A percentile compares a stretch with the other conserved stretches of the same genome.
Conservation (phyloP, 2,888 invertebrate genomes). For the Xestoiulus laeticollis region DNA sequence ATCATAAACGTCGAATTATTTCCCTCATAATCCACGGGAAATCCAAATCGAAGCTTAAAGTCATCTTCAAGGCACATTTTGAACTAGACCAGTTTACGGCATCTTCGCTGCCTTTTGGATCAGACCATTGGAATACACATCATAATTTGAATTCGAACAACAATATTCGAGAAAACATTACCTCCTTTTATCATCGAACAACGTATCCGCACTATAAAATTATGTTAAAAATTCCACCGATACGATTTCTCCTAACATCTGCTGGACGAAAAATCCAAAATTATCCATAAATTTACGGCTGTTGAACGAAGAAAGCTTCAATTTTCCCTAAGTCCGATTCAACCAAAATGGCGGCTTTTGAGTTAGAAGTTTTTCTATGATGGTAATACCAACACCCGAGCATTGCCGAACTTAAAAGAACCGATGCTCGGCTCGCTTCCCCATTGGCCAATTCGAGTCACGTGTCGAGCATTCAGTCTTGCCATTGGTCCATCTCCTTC, state of each 20-base stretch:
- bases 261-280: conserved; percentile 47
- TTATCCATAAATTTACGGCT: conserved; percentile 50
- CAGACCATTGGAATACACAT: conserved; percentile 55
- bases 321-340: conserved; percentile 80
- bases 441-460: conserved; percentile 63
- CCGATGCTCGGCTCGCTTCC: conserved; percentile 59
- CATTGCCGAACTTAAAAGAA: conserved; percentile 71
- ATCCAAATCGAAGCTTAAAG: conserved; percentile 57
- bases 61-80: conserved; percentile 58
- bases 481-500: not conserved
- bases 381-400: conserved; percentile 60
- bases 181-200: conserved; percentile 40
- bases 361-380: conserved; percentile 89
- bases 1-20: conserved; percentile 54
- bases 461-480: conserved; percentile 63
- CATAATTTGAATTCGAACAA: conserved; percentile 55
- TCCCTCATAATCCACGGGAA: conserved; percentile 56
- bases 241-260: conserved; percentile 56
- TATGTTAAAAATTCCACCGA: conserved; percentile 54
- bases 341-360: conserved; percentile 95
- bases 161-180: conserved; percentile 55
- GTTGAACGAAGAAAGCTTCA: conserved; percentile 69
- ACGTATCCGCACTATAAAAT: conserved; percentile 42
- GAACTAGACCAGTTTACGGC: conserved; percentile 54
- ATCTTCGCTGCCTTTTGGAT: conserved; percentile 50